phyloP scores from a whole-genome alignment of 2,888 invertebrate genomes.

The Troides helena region DNA sequence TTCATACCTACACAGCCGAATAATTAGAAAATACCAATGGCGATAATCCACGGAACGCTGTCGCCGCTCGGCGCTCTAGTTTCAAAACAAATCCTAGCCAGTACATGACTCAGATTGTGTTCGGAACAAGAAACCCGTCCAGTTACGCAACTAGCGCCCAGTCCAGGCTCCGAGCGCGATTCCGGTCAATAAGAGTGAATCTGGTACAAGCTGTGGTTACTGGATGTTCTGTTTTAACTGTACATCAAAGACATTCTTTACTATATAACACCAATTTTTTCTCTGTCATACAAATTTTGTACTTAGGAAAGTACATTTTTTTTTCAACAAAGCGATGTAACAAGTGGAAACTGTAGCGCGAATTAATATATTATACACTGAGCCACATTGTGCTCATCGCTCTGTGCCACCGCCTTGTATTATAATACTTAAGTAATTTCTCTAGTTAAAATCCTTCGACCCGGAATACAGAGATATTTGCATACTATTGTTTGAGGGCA shows the following conservation, averaged over 20 bases:
- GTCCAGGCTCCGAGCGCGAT: slow-evolving; percentile 39
- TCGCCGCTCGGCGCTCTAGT: slow-evolving; percentile 69
- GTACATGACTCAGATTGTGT: slow-evolving; percentile 77
- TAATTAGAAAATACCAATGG: slow-evolving; percentile 68
- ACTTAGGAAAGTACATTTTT: too few species aligned
- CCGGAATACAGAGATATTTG: too few species aligned
- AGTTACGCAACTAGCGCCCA: slow-evolving; percentile 48
- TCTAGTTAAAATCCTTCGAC: too few species aligned
- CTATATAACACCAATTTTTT: too few species aligned
- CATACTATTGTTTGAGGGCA: too few species aligned
- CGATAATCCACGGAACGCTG: slow-evolving; percentile 72
- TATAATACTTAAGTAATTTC: too few species aligned
- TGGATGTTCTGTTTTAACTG: slow-evolving; percentile 8
- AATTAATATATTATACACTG: too few species aligned
- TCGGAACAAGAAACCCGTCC: slow-evolving; percentile 62
- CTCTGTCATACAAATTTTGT: too few species aligned
- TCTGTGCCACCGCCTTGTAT: too few species aligned
- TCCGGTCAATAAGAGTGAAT: slow-evolving; percentile 67
- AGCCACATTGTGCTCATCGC: too few species aligned
- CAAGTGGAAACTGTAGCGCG: too few species aligned
- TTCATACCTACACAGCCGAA: slow-evolving; percentile 34
- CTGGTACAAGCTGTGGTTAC: slow-evolving; percentile 40
- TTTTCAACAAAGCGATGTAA: too few species aligned
- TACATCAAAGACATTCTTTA: neutral
- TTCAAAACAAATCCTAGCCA: slow-evolving; percentile 77